phyloP scores from a whole-genome alignment of 2,113 vertebrate genomes.

The Cephalopterus ornatus region DNA sequence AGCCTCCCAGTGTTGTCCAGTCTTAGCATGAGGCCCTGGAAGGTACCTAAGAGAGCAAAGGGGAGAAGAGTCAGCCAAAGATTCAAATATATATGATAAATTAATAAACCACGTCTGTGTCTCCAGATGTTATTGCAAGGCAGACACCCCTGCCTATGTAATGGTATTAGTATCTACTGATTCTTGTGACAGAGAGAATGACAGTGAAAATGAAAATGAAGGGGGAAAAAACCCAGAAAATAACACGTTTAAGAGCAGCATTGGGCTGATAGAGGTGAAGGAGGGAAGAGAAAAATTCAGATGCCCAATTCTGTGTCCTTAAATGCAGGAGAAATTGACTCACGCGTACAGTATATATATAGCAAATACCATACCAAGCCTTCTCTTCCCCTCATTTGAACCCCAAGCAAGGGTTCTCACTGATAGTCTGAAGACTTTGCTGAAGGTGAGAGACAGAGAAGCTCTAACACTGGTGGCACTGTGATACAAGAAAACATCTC shows the following conservation, averaged over 20 bases:
- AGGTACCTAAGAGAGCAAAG: background rate
- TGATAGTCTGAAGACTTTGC: background rate
- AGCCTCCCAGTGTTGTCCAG: background rate
- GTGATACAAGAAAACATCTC: background rate
- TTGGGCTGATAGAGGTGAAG: background rate
- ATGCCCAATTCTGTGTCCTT: background rate
- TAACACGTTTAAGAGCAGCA: background rate
- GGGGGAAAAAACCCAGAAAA: background rate
- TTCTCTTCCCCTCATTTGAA: background rate
- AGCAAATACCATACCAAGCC: background rate
- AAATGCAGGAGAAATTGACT: background rate
- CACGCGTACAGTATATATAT: background rate
- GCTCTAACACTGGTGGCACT: fast-evolving
- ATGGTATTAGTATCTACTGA: background rate
- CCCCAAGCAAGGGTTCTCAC: background rate
- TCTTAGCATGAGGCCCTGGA: background rate
- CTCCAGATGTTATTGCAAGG: background rate
- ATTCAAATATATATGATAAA: background rate
- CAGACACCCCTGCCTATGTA: background rate
- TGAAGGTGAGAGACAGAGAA: background rate
- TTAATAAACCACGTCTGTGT: background rate
- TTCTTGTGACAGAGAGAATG: background rate
- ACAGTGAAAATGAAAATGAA: background rate
- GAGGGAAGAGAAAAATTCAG: background rate
- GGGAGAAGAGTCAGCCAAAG: background rate